A percentile compares a stretch with the other conserved stretches of the same genome.
These are phyloP conservation scores for Nomada ruficornis DNA, from an alignment of 2,888 invertebrate species.

Conservation along the genomic window DNA sequence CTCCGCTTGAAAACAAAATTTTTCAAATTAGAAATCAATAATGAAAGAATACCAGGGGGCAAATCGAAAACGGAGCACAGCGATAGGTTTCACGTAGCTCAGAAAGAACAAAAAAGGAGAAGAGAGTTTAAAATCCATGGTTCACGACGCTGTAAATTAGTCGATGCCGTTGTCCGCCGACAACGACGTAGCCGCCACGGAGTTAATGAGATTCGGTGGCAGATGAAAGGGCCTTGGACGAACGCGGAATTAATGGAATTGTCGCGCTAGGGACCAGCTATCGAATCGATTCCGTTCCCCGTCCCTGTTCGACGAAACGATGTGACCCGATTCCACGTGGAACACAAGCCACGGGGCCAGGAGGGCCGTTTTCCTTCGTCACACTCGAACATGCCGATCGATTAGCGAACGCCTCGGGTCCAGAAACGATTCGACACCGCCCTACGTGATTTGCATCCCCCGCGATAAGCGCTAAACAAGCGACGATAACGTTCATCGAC, in stretches of 20 bases:
- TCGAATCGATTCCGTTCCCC: constrained; percentile 39
- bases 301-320: constrained; percentile 22
- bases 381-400: constrained; percentile 45
- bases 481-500: constrained; percentile 60
- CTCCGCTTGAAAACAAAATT: no score
- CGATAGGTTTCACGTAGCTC: neutral
- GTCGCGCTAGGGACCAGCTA: constrained; percentile 41
- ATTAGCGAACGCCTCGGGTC: constrained; percentile 42
- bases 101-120: neutral
- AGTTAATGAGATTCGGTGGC: constrained; percentile 69
- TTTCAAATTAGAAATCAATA: no score
- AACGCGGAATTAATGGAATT: constrained; percentile 70
- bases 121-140: constrained; percentile 16
- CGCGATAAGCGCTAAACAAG: constrained; percentile 56
- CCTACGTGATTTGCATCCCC: constrained; percentile 65
- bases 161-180: constrained; percentile 17
- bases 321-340: constrained; percentile 36
- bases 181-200: constrained; percentile 30
- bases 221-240: constrained; percentile 66
- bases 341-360: neutral
- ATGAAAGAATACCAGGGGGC: neutral
- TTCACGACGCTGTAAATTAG: constrained; percentile 46
- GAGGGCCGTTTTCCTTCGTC: constrained; percentile 56
- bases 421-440: constrained; percentile 24
- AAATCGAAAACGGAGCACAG: no score